A percentile compares a stretch with the other conserved stretches of the same genome.
Conservation (phyloP, 35 echinoderm and acorn worm genomes). For the Lytechinus variegatus region DNA sequence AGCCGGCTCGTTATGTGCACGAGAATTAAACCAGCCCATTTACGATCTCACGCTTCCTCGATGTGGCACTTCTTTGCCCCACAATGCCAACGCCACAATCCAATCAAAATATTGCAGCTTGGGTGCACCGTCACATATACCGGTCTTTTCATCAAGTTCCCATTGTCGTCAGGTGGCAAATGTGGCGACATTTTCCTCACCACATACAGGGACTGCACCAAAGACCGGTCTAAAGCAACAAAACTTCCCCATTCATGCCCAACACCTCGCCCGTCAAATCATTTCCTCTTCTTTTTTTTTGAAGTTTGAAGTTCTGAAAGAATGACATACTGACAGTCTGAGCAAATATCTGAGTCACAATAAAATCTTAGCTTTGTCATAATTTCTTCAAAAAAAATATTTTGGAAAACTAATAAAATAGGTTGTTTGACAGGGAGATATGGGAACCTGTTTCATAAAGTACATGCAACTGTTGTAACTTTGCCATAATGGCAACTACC, state of each 20-base stretch:
- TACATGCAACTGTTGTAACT: no score
- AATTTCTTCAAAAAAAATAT: no score
- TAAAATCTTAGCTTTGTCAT: no score
- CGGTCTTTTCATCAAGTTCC: constrained; percentile 10
- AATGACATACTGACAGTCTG: background rate
- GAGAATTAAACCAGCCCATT: background rate
- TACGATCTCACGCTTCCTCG: background rate
- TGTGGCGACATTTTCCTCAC: background rate
- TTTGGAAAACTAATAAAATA: no score
- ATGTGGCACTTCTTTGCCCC: background rate
- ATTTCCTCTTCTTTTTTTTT: background rate
- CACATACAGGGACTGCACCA: background rate
- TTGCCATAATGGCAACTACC: no score
- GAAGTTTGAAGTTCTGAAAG: background rate
- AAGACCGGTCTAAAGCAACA: background rate
- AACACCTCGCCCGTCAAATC: background rate
- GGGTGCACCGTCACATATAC: background rate
- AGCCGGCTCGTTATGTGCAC: background rate
- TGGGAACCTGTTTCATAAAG: no score
- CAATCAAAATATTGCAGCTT: constrained; percentile 4
- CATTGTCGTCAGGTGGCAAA: background rate
- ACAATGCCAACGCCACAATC: constrained; percentile 8
- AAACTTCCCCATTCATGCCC: background rate
- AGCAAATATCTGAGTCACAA: background rate
- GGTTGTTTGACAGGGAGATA: no score